Base-by-base conservation (phyloP, 2,888 invertebrate genomes). In the Leuctra nigra region DNA sequence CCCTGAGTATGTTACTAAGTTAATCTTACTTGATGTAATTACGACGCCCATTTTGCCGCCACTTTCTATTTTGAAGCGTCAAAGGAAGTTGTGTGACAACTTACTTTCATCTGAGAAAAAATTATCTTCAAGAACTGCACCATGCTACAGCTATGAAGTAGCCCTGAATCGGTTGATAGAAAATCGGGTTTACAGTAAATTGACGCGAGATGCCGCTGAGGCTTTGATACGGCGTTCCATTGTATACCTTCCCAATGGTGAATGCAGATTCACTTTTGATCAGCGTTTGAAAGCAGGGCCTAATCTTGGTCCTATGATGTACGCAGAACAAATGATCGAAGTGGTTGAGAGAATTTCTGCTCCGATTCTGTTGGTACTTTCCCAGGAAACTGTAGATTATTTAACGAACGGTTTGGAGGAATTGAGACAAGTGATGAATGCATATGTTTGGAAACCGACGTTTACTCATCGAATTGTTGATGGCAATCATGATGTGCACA, bases 401-500 rank as follows among this genome's bases (percentile, higher is more conserved):
- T n/a, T n/a, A n/a, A n/a, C n/a, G n/a, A 13, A 64, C 63, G 65
- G 64, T 25, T 60, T 63, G 54, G 66, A 2, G 23, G 64, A 9
- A 18, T 65, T 1, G 14, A 22, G 2, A 56, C 61, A 6, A 11
- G 65, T 29, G 38, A 60, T 53, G 54, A 57, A 39, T 65, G 64
- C 23, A 20, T 62, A 25, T 35, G 66, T 2, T 1, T 64, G 2
- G 16, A 67, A 11, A 0, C 61, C n/a, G 64, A 61, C 67, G 55
- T 65, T 69, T 56, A 61, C 38, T 2, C 56, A 70, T 60, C 55
- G 66, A 63, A 1, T 71, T 1, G 75, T 82, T 0, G 68, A 73
- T 0, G 84, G 83, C 0, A 71, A 73, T 36, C 84, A 84, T 61
- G 82, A 84, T 63, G 77, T 82, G 0, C 84, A 84, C 66, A 75